Evolutionary conservation across 2,113 vertebrate genomes (phyloP), one percentile per base, ranked within the genome.

Genomic region (Vicugna pacos): DNA sequence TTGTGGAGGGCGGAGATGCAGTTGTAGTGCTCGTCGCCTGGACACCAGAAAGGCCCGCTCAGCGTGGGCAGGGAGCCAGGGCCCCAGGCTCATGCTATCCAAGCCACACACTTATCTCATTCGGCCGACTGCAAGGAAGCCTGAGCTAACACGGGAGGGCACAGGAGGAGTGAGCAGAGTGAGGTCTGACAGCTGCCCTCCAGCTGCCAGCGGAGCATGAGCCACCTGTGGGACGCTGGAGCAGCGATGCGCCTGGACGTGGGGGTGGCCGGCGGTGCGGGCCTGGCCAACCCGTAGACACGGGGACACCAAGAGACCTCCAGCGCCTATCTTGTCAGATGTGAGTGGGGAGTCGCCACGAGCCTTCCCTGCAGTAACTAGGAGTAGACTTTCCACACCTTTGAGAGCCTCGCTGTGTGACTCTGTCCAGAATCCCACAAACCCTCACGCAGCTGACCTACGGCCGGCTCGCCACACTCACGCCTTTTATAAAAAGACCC

Each of bases 21-120:
- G 98, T 99, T 99, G 98, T 99, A 99, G 97, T 99, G 99, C 75
- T 99, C 99, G 84, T 99, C 99, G 75, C 99, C 99, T 99, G 72
- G 13, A 87, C 82, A 15, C 24, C n/a, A 93, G 10, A 60, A 9
- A 93, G 42, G 88, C 89, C 2, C 7, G 7, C 69, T 92, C 84
- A 93, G 15, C 30, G 9, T 2, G 0, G 62, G 42, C n/a, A 50
- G 42, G 62, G 46, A 38, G 19, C 46, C 5, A 13, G 54, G 20
- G 4, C n/a, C 58, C 3, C 20, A 20, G 7, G 75, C 64, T 64
- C 60, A 46, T 0, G 7, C 14, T 8, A 52, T 9, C 38, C n/a
- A 8, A 69, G 89, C 84, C 35, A 6, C 4, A 3, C 7, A 28
- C 13, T 54, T 22, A 35, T 32, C 32, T 62, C 58, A 46, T 30